phyloP scores from a whole-genome alignment of 2,888 invertebrate genomes.

The Phyto melanocephala region DNA sequence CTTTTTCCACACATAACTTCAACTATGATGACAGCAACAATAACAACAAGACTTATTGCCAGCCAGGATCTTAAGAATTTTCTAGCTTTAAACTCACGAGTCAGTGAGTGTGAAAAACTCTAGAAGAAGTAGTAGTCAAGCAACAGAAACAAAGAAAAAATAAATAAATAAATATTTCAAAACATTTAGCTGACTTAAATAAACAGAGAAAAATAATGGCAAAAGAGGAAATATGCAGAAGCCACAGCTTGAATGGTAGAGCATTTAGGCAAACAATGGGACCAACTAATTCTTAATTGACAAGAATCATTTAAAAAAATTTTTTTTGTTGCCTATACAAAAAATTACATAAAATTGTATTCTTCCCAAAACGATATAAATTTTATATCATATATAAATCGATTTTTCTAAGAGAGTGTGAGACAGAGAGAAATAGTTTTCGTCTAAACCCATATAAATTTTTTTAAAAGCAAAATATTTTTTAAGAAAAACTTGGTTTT shows the following conservation, averaged over 20 bases:
- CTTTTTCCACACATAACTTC: neutral
- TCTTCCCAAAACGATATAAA: too few species aligned
- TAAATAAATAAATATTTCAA: neutral
- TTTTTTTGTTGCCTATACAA: too few species aligned
- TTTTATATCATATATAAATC: too few species aligned
- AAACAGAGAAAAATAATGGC: slow-evolving; percentile 19
- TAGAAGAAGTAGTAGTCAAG: neutral
- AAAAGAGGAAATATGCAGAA: slow-evolving; percentile 36
- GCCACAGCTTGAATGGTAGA: neutral
- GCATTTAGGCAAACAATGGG: neutral
- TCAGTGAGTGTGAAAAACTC: neutral
- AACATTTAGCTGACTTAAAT: slow-evolving; percentile 54
- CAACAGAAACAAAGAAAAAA: neutral
- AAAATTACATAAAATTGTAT: too few species aligned
- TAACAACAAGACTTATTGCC: slow-evolving; percentile 13
- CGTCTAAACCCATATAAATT: too few species aligned
- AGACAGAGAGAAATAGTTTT: too few species aligned
- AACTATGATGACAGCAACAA: neutral
- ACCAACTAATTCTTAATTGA: neutral
- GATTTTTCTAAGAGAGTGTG: too few species aligned
- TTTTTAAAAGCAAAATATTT: too few species aligned
- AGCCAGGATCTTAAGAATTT: slow-evolving; percentile 30
- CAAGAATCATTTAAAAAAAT: too few species aligned
- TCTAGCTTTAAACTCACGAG: slow-evolving; percentile 11
- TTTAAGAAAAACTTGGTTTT: too few species aligned